These are phyloP conservation scores for Cryptus armator DNA, from an alignment of 2,888 invertebrate species.

Conservation along the genomic window DNA sequence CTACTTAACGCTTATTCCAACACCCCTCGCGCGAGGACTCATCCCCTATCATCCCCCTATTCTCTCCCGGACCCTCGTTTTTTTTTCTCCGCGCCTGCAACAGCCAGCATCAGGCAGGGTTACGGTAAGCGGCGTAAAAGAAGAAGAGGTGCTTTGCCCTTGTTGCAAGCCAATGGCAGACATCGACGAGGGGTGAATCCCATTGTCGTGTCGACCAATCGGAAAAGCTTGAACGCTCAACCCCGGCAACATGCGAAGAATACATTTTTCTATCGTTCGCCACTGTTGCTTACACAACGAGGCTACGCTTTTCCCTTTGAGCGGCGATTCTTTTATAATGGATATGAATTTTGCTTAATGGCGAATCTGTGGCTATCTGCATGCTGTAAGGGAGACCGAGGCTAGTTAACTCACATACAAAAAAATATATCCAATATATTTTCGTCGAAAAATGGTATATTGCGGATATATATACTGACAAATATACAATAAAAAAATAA, in stretches of 20 bases:
- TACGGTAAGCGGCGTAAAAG: slow-evolving; percentile 25
- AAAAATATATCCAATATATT: no score
- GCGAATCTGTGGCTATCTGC: slow-evolving; percentile 54
- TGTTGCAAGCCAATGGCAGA: slow-evolving; percentile 80
- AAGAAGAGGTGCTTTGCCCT: slow-evolving; percentile 57
- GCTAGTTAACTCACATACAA: no score
- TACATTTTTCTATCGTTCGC: slow-evolving; percentile 18
- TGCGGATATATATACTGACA: no score
- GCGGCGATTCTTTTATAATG: slow-evolving; percentile 77
- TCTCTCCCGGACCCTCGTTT: slow-evolving; percentile 75
- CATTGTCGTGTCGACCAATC: slow-evolving; percentile 83
- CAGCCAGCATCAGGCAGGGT: slow-evolving; percentile 3
- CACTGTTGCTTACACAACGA: slow-evolving; percentile 24
- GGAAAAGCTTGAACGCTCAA: slow-evolving; percentile 71
- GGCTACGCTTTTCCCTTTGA: slow-evolving; percentile 48
- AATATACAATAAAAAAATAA: no score
- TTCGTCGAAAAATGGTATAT: no score
- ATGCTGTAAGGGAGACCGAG: neutral
- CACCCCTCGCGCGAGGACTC: slow-evolving; percentile 80
- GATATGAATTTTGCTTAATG: slow-evolving; percentile 83
- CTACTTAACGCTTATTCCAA: slow-evolving; percentile 84
- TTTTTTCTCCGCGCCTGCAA: neutral
- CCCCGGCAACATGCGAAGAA: slow-evolving; percentile 36
- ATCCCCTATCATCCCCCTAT: slow-evolving; percentile 83
- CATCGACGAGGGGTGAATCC: slow-evolving; percentile 79